Base-by-base conservation (phyloP, 2,888 invertebrate genomes). In the Eremobia ochroleuca region DNA sequence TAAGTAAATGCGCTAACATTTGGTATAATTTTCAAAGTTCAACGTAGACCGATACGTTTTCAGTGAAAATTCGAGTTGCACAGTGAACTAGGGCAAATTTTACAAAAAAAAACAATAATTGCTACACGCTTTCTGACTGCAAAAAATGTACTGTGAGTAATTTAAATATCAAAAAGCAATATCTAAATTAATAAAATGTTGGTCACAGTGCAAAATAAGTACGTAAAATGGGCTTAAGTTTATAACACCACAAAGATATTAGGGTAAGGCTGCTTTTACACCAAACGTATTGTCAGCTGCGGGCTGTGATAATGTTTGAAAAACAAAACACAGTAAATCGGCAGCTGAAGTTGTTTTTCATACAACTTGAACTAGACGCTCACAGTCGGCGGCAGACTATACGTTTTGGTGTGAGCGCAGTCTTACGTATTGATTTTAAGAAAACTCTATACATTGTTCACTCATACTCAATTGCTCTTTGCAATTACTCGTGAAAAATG, bases 401-500 rank as follows among this genome's bases (percentile, higher is more conserved):
- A 73, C 15, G 15, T 73, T 73, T 28, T 43, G 15, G 43, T 73
- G 28, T 43, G 9, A 73, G 15, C 21, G 15, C 9, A 28, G 73
- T 4, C 21, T 34, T 18, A 28, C 43, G 37, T 76, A 79, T 77
- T 69, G 74, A 79, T 88, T 81, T 82, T 77, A 85, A 80, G 75
- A 52, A 83, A 87, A 79, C 71, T 79, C 46, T 83, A 73, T 72
- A 82, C 66, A 82, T 80, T 80, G 83, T 86, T 76, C 91, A 90
- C 90, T 87, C 89, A 92, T 88, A 83, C 87, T 84, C 90, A 87
- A 86, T 86, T 89, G 90, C 77, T 87, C 90, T 85, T 92, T 92
- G 92, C 92, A 93, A 93, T 93, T 92, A 92, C 89, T 91, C 92
- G 89, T 92, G 93, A 92, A 95, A 93, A 93, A 94, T 95, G 96